Conservation (phyloP, 2,797 vertebrate species). For the Sebastes vulpes region DNA sequence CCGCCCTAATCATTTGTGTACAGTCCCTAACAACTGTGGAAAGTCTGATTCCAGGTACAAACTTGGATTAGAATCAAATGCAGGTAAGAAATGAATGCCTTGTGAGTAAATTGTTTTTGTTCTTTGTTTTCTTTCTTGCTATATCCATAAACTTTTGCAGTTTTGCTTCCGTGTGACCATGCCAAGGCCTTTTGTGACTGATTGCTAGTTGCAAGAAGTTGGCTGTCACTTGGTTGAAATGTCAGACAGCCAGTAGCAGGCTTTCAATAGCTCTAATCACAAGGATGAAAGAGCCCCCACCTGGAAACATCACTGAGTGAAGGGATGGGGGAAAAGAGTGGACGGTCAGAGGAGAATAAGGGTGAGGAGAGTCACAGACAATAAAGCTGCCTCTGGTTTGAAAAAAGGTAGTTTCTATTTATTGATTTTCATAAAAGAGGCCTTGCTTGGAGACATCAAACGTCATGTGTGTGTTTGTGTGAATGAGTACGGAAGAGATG, state of each 20-base stretch:
- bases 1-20: too few species aligned
- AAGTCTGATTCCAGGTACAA: too few species aligned
- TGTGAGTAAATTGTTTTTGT: neutral
- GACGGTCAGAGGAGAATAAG: neutral
- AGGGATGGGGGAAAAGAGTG: neutral
- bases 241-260: neutral
- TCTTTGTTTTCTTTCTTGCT: neutral
- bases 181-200: neutral
- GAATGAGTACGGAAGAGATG: neutral
- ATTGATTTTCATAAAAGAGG: neutral
- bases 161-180: neutral
- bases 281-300: neutral
- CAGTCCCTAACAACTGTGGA: too few species aligned
- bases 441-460: neutral
- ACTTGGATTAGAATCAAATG: neutral
- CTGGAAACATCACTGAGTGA: neutral
- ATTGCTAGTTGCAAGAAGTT: conserved; percentile 12
- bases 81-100: neutral
- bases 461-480: neutral
- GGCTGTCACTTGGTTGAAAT: conserved; percentile 8
- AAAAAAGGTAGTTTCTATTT: neutral
- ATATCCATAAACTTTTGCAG: neutral
- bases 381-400: neutral
- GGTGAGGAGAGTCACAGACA: neutral
- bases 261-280: conserved; percentile 13